Evolutionary conservation across 2,888 invertebrate genomes (phyloP), one percentile per base, ranked within the genome.

Genomic region (Eristalis arbustorum): DNA sequence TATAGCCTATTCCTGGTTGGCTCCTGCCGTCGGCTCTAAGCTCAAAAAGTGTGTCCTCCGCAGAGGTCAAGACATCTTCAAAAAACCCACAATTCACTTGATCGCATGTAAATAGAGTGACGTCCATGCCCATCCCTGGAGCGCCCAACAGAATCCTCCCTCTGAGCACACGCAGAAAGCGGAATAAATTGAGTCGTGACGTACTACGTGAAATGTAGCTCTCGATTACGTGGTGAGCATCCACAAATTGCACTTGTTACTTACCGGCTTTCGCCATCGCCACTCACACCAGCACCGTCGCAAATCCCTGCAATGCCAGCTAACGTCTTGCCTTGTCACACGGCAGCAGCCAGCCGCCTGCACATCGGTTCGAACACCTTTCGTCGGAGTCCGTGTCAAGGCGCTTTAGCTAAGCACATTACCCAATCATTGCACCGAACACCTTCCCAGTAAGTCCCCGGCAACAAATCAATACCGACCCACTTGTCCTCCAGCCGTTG

Each of bases 401-500:
- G 49, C 49, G 49, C 18, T 49, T 49, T 18, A 49, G 18, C 18
- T 49, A 49, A 49, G 49, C 49, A 49, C 49, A 49, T 49, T 49
- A 49, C 18, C 49, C 49, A 49, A 18, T 49, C 6, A 49, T 49
- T 49, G 49, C 8, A 49, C 18, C 18, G 49, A 49, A 18, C 49
- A 18, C 49, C 49, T 49, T 49, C 18, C 1, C 49, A n/a, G 18
- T 18, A 49, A 49, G 18, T 49, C 49, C 49, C 49, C 49, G n/a
- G 49, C 6, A 49, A 18, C 18, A 18, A 49, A 49, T 49, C 49
- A 49, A 49, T 49, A 49, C 49, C 49, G 18, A 49, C 18, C 49
- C 49, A 49, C 49, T 49, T 49, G 49, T 49, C 14, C 42, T 42
- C 5, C 4, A 68, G 62, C 74, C 63, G 57, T 37, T 69, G 57